Evolutionary conservation across 2,113 vertebrate species (phyloP).

Genomic region (Polyodon spathula): DNA sequence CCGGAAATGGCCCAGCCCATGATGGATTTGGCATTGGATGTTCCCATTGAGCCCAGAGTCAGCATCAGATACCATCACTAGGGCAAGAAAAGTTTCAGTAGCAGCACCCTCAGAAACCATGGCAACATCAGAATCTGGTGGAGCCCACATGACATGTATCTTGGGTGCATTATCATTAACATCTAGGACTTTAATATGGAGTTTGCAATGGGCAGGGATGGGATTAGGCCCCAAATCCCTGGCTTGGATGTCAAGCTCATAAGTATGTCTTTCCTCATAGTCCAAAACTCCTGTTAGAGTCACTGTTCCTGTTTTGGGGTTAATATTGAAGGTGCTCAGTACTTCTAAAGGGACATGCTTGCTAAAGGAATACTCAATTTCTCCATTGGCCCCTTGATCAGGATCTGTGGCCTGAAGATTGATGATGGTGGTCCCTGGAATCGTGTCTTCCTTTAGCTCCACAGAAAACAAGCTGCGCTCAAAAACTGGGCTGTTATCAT

Average conservation of each 20-base stretch:
- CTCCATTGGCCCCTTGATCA: constrained; percentile 81
- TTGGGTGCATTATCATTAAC: constrained; percentile 78
- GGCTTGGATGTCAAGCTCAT: constrained; percentile 77
- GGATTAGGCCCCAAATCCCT: constrained; percentile 75
- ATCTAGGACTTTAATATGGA: constrained; percentile 70
- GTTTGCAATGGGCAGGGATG: constrained; percentile 78
- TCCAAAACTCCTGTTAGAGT: constrained; percentile 62
- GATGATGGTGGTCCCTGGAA: constrained; percentile 67
- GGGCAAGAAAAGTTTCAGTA: constrained; percentile 74
- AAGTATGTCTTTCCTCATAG: constrained; percentile 61
- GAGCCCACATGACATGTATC: constrained; percentile 70
- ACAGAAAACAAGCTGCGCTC: constrained; percentile 59
- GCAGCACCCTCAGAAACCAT: constrained; percentile 67
- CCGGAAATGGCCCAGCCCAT: constrained; percentile 64
- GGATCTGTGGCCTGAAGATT: constrained; percentile 74
- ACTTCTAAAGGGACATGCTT: constrained; percentile 62
- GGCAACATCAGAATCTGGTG: constrained; percentile 38
- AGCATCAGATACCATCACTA: constrained; percentile 71
- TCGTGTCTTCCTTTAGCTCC: constrained; percentile 69
- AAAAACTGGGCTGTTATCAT: constrained; percentile 84
- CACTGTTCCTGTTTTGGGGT: constrained; percentile 61
- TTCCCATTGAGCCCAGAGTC: constrained; percentile 74
- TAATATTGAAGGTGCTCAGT: constrained; percentile 62
- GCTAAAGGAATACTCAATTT: constrained; percentile 79
- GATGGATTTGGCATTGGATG: constrained; percentile 59